phyloP scores from a whole-genome alignment of 2,888 invertebrate genomes.

The Chloromyia formosa region DNA sequence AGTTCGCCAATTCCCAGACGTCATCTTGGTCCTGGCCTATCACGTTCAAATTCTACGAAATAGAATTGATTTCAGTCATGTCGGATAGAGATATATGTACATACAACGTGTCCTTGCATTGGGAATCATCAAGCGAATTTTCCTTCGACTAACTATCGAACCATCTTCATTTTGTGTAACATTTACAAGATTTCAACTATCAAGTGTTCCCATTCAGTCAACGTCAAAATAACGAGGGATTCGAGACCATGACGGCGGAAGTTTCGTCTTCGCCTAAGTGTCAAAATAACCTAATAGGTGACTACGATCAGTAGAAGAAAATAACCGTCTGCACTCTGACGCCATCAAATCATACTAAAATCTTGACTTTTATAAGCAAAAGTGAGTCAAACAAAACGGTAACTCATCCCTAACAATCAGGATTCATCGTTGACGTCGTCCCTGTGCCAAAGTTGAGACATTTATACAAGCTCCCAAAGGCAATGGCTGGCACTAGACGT shows the following conservation, averaged over 20 bases:
- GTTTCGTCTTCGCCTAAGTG: too few relatives aligned
- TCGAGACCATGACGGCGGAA: too few relatives aligned
- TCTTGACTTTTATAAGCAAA: too few relatives aligned
- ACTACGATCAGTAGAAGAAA: too few relatives aligned
- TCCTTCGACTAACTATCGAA: slow-evolving; percentile 37
- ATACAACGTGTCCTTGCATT: slow-evolving; percentile 25
- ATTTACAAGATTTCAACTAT: slow-evolving; percentile 23
- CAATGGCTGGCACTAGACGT: slow-evolving; percentile 31
- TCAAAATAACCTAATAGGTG: too few relatives aligned
- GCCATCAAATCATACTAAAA: too few relatives aligned
- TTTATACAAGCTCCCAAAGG: slow-evolving; percentile 37
- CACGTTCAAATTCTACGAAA: slow-evolving; percentile 57
- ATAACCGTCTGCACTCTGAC: too few relatives aligned
- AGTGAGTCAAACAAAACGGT: neutral
- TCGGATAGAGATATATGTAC: neutral
- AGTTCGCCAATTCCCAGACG: slow-evolving; percentile 29
- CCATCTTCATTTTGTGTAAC: slow-evolving; percentile 37
- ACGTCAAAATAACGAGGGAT: neutral
- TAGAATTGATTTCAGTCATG: slow-evolving; percentile 57
- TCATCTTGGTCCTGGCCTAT: slow-evolving; percentile 27
- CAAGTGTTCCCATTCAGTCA: slow-evolving; percentile 8
- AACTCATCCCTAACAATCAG: slow-evolving; percentile 11
- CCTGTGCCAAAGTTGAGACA: slow-evolving; percentile 33
- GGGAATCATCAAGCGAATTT: slow-evolving; percentile 32
- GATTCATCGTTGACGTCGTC: slow-evolving; percentile 3